Percentiles rank a stretch among this genome's conserved stretches.
phyloP scores from a whole-genome alignment of 1,140 invertebrate species.

The Drosophila rhopaloa region DNA sequence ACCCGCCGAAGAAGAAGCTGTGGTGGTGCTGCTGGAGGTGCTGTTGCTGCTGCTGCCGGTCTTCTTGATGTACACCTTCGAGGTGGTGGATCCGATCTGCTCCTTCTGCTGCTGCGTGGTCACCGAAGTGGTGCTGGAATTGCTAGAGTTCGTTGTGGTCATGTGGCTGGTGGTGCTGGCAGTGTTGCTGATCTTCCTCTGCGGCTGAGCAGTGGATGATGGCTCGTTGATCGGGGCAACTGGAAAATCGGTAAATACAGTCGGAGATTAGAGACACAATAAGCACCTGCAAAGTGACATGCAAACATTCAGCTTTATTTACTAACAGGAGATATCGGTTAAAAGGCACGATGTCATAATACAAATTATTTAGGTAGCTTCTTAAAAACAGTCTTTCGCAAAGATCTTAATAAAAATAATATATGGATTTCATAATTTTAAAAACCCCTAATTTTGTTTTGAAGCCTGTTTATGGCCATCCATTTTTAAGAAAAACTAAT shows the following conservation, averaged over 20 bases:
- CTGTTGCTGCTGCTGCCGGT: slow-evolving; percentile 63
- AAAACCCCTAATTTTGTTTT: too few species aligned
- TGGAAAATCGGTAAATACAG: slow-evolving; percentile 56
- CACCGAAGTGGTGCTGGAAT: slow-evolving; percentile 54
- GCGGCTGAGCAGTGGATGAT: slow-evolving; percentile 20
- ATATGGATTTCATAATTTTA: too few species aligned
- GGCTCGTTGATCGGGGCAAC: slow-evolving; percentile 80
- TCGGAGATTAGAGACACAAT: slow-evolving; percentile 32
- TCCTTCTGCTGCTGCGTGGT: slow-evolving; percentile 59
- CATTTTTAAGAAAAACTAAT: too few species aligned
- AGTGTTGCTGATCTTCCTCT: slow-evolving; percentile 60
- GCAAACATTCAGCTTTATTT: slow-evolving; percentile 47
- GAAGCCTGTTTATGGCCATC: too few species aligned
- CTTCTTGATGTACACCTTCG: slow-evolving; percentile 82
- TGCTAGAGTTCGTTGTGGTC: slow-evolving; percentile 51
- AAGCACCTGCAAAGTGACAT: slow-evolving; percentile 39
- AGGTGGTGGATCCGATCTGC: slow-evolving; percentile 56
- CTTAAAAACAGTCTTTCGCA: too few species aligned
- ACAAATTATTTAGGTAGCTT: background rate
- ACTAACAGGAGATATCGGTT: slow-evolving; percentile 25
- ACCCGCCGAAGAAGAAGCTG: slow-evolving; percentile 57
- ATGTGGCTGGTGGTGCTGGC: slow-evolving; percentile 57
- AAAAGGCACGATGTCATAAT: background rate
- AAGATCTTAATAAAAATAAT: too few species aligned
- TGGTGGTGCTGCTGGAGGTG: slow-evolving; percentile 43